Evolutionary conservation across 2,113 vertebrate genomes (phyloP).

Genomic region (Laticauda colubrina): DNA sequence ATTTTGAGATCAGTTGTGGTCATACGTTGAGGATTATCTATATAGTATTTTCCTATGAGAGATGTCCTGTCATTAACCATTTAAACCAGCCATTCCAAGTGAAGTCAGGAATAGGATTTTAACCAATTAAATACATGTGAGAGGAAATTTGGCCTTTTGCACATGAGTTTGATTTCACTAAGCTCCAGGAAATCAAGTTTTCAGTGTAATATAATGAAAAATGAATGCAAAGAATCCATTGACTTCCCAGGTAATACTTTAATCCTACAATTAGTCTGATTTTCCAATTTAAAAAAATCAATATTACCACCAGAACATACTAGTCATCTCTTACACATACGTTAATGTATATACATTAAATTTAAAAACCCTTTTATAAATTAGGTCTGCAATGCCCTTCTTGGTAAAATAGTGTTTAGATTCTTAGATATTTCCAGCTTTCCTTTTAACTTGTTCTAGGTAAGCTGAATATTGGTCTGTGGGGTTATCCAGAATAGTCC

Average conservation of each 20-base stretch:
- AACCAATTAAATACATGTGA: not conserved
- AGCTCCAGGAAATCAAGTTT: not conserved
- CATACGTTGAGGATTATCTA: not conserved
- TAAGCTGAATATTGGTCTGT: not conserved
- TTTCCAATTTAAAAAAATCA: not conserved
- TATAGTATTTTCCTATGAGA: not conserved
- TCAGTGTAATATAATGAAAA: not conserved
- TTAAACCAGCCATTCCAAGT: not conserved
- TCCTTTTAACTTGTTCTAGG: not conserved
- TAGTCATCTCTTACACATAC: not conserved
- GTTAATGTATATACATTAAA: not conserved
- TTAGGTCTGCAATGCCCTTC: not conserved
- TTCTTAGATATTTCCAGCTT: not conserved
- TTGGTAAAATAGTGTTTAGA: not conserved
- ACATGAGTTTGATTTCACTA: not conserved
- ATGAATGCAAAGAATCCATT: not conserved
- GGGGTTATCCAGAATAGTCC: not conserved
- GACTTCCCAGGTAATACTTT: not conserved
- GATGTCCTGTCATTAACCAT: not conserved
- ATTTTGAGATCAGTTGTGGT: not conserved
- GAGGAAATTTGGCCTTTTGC: not conserved
- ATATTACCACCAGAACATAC: not conserved
- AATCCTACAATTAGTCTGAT: not conserved
- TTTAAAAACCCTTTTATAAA: too few species aligned
- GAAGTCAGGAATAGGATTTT: not conserved